Evolutionary conservation across 1,140 invertebrate genomes (phyloP).

Genomic region (Nephila pilipes): DNA sequence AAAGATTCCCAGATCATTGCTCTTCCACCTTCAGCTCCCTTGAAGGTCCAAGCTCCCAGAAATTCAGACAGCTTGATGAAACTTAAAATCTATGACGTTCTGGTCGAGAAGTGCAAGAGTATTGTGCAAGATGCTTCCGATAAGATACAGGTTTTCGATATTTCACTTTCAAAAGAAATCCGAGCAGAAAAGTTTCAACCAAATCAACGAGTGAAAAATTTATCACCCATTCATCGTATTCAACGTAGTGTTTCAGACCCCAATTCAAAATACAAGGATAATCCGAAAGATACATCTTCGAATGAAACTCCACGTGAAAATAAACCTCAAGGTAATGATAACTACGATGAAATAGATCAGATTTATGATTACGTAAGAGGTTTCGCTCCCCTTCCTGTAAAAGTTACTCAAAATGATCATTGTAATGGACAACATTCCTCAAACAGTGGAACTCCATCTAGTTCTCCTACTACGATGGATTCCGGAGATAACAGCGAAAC

Average conservation of each 20-base stretch:
- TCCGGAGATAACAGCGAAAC: conserved; percentile 85
- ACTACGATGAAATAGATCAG: conserved; percentile 96
- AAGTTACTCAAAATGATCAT: conserved; percentile 30
- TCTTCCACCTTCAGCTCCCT: conserved; percentile 90
- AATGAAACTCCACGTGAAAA: not conserved
- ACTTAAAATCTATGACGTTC: conserved; percentile 89
- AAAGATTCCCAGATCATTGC: conserved; percentile 84
- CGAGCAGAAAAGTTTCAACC: conserved; percentile 79
- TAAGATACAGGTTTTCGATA: conserved; percentile 85
- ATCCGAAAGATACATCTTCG: not conserved
- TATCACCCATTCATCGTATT: conserved; percentile 74
- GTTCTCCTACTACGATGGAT: conserved; percentile 76
- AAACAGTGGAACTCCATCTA: not conserved
- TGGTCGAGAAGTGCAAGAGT: conserved; percentile 89
- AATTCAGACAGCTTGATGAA: conserved; percentile 91
- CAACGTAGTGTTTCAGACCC: conserved; percentile 77
- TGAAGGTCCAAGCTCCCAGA: conserved; percentile 91
- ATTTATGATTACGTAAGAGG: conserved; percentile 97
- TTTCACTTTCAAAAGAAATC: conserved; percentile 79
- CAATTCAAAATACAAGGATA: conserved; percentile 49
- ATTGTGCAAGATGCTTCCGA: conserved; percentile 91
- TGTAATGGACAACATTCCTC: not conserved
- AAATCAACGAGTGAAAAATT: conserved; percentile 75
- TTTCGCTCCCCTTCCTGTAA: conserved; percentile 89
- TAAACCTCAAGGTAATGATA: conserved; percentile 81